A percentile compares a stretch with the other conserved stretches of the same genome.
Conservation (phyloP, 2,113 vertebrate genomes). For the Halichoeres trimaculatus region DNA sequence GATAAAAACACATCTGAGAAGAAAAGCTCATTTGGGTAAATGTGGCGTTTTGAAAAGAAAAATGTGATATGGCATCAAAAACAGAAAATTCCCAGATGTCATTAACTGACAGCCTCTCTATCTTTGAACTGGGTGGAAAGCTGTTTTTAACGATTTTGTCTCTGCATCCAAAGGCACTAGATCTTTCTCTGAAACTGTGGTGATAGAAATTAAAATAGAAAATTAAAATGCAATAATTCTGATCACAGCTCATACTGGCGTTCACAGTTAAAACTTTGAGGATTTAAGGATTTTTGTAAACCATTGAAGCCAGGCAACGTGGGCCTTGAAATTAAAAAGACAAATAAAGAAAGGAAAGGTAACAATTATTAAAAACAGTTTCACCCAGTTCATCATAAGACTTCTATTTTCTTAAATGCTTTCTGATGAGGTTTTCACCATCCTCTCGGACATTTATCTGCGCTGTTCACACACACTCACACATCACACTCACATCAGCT, state of each 20-base stretch:
- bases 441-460: slow-evolving; percentile 17
- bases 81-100: slow-evolving; percentile 48
- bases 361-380: slow-evolving; percentile 16
- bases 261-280: slow-evolving; percentile 26
- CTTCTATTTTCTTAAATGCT: slow-evolving; percentile 49
- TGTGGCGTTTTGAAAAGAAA: slow-evolving; percentile 57
- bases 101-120: slow-evolving; percentile 85
- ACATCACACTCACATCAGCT: slow-evolving; percentile 42
- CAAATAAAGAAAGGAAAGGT: slow-evolving; percentile 11
- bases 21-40: slow-evolving; percentile 65
- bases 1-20: slow-evolving; percentile 21
- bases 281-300: slow-evolving; percentile 36
- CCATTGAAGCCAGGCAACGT: slow-evolving; percentile 31
- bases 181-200: slow-evolving; percentile 88
- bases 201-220: slow-evolving; percentile 66
- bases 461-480: slow-evolving; percentile 25
- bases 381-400: slow-evolving; percentile 28
- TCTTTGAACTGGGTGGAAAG: slow-evolving; percentile 91
- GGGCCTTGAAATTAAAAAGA: slow-evolving; percentile 27
- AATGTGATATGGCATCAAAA: slow-evolving; percentile 62
- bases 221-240: slow-evolving; percentile 59
- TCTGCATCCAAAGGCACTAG: slow-evolving; percentile 97
- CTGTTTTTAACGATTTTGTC: slow-evolving; percentile 90
- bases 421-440: slow-evolving; percentile 30
- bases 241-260: slow-evolving; percentile 27